Evolutionary conservation across 1,140 invertebrate genomes (phyloP).

Genomic region (Leptestheria dahalacensis): DNA sequence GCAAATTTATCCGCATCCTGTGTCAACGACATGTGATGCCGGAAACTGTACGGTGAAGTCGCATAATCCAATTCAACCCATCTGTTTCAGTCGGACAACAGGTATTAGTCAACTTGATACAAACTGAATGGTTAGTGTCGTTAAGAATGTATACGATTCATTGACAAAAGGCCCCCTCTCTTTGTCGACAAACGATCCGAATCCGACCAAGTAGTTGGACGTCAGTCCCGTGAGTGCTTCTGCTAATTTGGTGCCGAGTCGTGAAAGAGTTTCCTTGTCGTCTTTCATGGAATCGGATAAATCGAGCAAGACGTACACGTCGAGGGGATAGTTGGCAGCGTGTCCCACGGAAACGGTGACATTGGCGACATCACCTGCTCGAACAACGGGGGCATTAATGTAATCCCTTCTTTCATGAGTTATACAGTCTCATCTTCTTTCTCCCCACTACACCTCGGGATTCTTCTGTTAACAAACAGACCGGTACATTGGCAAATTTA

Average conservation of each 20-base stretch:
- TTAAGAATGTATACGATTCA: slow-evolving; percentile 21
- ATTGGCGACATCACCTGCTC: not conserved
- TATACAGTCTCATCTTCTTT: no score
- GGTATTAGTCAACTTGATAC: no score
- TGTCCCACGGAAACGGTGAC: slow-evolving; percentile 23
- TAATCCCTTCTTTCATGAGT: no score
- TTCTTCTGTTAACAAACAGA: no score
- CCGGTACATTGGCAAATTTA: no score
- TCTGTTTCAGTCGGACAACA: no score
- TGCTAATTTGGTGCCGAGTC: slow-evolving; percentile 18
- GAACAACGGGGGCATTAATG: no score
- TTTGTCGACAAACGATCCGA: slow-evolving; percentile 19
- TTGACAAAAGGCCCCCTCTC: slow-evolving; percentile 11
- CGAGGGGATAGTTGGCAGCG: slow-evolving; percentile 44
- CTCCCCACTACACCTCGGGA: no score
- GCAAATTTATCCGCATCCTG: slow-evolving; percentile 39
- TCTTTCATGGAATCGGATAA: slow-evolving; percentile 46
- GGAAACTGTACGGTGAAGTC: slow-evolving; percentile 43
- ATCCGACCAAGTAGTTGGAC: slow-evolving; percentile 13
- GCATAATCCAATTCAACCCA: not conserved
- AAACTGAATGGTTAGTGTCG: no score
- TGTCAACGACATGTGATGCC: slow-evolving; percentile 47
- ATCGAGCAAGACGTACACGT: slow-evolving; percentile 50
- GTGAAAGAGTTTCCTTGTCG: slow-evolving; percentile 50
- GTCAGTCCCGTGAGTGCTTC: slow-evolving; percentile 13